Evolutionary conservation across 1,140 invertebrate genomes (phyloP).

Genomic region (Bactericera cockerelli): DNA sequence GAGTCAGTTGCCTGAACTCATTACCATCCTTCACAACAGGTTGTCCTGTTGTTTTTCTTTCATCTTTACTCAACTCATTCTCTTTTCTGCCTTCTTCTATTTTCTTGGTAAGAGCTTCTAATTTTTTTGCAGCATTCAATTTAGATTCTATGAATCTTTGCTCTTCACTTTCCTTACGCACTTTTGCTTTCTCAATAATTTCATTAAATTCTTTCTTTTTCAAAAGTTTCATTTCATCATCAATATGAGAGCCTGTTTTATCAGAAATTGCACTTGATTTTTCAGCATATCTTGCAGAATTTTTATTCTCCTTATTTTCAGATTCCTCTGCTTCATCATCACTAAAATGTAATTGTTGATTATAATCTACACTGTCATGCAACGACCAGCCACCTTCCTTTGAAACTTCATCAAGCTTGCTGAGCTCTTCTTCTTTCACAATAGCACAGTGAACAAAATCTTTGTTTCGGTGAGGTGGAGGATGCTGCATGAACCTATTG

Average conservation of each 20-base stretch:
- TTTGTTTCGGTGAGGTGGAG: not conserved
- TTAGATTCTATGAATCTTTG: constrained; percentile 39
- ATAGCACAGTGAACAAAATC: constrained; percentile 51
- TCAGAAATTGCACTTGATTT: constrained; percentile 26
- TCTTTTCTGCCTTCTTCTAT: constrained; percentile 18
- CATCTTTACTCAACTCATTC: constrained; percentile 4
- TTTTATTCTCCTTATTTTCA: constrained; percentile 24
- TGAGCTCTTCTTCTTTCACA: constrained; percentile 81
- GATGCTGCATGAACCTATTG: constrained; percentile 16
- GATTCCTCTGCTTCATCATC: constrained; percentile 57
- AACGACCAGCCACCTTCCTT: constrained; percentile 79
- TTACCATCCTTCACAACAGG: constrained; percentile 15
- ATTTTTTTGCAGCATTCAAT: constrained; percentile 30
- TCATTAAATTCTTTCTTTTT: constrained; percentile 19
- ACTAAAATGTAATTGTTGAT: constrained; percentile 85
- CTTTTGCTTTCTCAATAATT: constrained; percentile 7
- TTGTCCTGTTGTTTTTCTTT: not conserved
- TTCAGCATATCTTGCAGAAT: not conserved
- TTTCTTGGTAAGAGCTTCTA: constrained; percentile 12
- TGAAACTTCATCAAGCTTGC: constrained; percentile 77
- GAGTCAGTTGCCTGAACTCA: constrained; percentile 30
- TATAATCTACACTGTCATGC: constrained; percentile 87
- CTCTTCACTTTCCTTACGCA: constrained; percentile 10
- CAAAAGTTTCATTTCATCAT: not conserved
- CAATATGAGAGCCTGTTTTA: constrained; percentile 5